Evolutionary conservation across 30 jellyfish, hydroid and myxozoan genomes (phyloP).

Genomic region (Turritopsis dohrnii): DNA sequence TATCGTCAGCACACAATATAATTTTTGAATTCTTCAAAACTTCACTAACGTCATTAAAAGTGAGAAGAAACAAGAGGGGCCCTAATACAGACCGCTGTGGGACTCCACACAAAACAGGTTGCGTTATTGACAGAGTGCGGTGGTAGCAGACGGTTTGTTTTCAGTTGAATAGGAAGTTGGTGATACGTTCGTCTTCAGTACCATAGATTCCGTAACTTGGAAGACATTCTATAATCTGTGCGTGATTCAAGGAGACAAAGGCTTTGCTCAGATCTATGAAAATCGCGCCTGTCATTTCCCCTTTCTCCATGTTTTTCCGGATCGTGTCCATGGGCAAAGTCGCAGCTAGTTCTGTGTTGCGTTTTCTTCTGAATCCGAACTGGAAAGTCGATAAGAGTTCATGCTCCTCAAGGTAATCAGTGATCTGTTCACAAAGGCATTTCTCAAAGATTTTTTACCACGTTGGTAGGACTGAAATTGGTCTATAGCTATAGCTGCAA

Average conservation of each 20-base stretch:
- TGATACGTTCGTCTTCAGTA: not conserved
- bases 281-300: constrained; percentile 40
- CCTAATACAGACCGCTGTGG: too few relatives aligned
- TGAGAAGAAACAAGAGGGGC: too few relatives aligned
- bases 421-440: constrained; percentile 26
- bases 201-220: not conserved
- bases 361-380: constrained; percentile 43
- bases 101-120: not conserved
- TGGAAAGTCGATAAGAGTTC: constrained; percentile 34
- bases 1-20: too few relatives aligned
- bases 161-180: not conserved
- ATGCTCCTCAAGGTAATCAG: constrained; percentile 26
- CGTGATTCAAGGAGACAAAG: constrained; percentile 38
- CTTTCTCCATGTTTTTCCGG: constrained; percentile 39
- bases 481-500: constrained; percentile 41
- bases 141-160: not conserved
- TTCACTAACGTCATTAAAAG: too few relatives aligned
- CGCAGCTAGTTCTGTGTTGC: constrained; percentile 45
- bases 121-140: not conserved
- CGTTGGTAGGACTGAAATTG: constrained; percentile 45
- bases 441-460: constrained; percentile 39
- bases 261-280: constrained; percentile 47
- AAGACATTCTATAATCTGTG: too few relatives aligned
- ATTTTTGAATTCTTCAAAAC: too few relatives aligned
- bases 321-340: constrained; percentile 37